These are phyloP conservation scores for Apus apus DNA, from an alignment of 2,113 vertebrate genomes.

Conservation along the genomic window DNA sequence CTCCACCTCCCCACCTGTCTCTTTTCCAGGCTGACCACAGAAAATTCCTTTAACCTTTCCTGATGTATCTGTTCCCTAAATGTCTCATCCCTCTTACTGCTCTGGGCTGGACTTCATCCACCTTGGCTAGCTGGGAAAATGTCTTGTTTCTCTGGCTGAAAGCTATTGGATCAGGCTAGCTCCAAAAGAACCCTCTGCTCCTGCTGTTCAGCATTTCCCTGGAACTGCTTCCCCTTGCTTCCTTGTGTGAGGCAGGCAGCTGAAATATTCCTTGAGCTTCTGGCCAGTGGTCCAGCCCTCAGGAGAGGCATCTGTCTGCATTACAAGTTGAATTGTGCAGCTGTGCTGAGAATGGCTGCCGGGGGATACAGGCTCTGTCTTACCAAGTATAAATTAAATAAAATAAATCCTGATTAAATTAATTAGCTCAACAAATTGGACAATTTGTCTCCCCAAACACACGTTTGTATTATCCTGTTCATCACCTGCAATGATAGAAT, in stretches of 20 bases:
- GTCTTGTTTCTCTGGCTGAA: not conserved
- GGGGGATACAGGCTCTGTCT: not conserved
- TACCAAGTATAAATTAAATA: conserved; percentile 36
- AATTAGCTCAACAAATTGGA: conserved; percentile 52
- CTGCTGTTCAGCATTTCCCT: not conserved
- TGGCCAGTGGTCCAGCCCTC: not conserved
- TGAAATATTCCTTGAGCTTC: not conserved
- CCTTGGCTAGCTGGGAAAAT: not conserved
- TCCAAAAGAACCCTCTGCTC: not conserved
- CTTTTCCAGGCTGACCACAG: not conserved
- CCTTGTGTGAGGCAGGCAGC: not conserved
- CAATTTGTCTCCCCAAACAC: conserved; percentile 36
- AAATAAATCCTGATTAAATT: conserved; percentile 58
- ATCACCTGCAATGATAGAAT: conserved; percentile 40
- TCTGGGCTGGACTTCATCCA: not conserved
- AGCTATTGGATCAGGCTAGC: not conserved
- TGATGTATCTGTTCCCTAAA: not conserved
- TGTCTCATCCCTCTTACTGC: not conserved
- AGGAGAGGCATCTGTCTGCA: not conserved
- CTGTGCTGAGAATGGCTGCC: not conserved
- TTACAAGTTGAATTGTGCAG: not conserved
- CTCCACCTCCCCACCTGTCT: not conserved
- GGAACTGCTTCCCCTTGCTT: not conserved
- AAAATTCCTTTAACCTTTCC: not conserved
- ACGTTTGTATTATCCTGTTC: conserved; percentile 16